Evolutionary conservation across 1,140 invertebrate genomes (phyloP), one percentile per base, ranked within the genome.

Genomic region (Bemisia tabaci): DNA sequence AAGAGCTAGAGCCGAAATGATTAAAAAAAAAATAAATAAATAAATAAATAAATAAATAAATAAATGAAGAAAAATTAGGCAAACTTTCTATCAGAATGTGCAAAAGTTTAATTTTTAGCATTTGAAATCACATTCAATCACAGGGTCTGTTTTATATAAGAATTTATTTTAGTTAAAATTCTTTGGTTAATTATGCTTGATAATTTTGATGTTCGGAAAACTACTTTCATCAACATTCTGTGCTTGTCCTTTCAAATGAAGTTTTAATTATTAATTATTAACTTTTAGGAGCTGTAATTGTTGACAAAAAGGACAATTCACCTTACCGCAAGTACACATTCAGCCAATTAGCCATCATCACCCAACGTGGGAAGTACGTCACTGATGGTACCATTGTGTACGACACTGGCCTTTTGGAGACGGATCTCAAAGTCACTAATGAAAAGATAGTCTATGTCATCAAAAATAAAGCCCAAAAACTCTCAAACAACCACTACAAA

Each of bases 291-390:
- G 65, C 69, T 59, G 79, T 87, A 0, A 77, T 81, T 59, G 78
- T 82, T 0, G 76, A 79, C 24, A 74, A 81, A 65, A 72, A 74
- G 0, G 75, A 78, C 0, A 76, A 75, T 2, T 78, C 77, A 11
- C 9, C 27, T 24, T 61, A 67, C 0, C 75, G 79, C 17, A 82
- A 82, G 65, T 87, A 82, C 70, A 77, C 73, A 0, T 81, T 87
- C 23, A 78, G 86, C 22, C 82, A 83, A 12, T 77, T 87, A 0
- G 79, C 81, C 59, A 64, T 87, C 0, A 74, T 76, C 2, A 74
- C 77, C 22, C 74, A 75, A 0, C 76, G 74, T 23, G 73, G 76
- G 9, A 79, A 79, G 27, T 68, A 68, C 21, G 68, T 68, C 60
- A 1, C 74, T 21, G 75, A 78, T 2, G 79, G 77, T 0, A 76